Percentiles rank a stretch among this genome's conserved stretches.
phyloP scores from a whole-genome alignment of 1,140 invertebrate genomes.

The Proctacanthus coquilletti region DNA sequence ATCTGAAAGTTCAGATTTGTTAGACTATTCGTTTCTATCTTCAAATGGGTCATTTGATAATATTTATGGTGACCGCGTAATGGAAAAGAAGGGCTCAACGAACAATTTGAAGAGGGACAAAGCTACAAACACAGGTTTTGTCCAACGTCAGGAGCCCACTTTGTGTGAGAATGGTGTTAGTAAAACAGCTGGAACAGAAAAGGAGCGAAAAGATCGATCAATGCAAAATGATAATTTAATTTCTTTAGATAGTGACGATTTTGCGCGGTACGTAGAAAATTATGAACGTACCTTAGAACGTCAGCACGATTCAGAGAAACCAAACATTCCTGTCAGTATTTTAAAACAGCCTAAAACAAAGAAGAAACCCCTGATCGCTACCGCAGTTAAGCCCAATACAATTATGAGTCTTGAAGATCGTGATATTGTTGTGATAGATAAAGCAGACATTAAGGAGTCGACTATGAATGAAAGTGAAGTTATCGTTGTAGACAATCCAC shows the following conservation, averaged over 20 bases:
- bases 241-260: conserved; percentile 5
- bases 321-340: background rate
- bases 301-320: background rate
- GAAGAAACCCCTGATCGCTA: conserved; percentile 1
- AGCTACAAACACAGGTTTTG: background rate
- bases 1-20: no score
- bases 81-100: background rate
- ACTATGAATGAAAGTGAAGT: conserved; percentile 28
- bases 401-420: conserved; percentile 12
- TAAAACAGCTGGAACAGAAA: background rate
- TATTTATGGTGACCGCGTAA: background rate
- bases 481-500: conserved; percentile 17
- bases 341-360: conserved; percentile 5
- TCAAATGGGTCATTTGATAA: no score
- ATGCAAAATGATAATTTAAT: conserved; percentile 1
- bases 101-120: background rate
- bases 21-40: no score
- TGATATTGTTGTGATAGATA: conserved; percentile 17
- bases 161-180: background rate
- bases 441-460: conserved; percentile 16
- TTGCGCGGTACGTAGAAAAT: conserved; percentile 7
- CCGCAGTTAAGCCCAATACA: conserved; percentile 3
- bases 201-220: background rate
- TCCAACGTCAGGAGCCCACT: no score
- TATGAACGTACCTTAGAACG: conserved; percentile 10